Evolutionary conservation across 1,140 invertebrate genomes (phyloP), one percentile per base, ranked within the genome.

Genomic region (Ectropis grisescens): DNA sequence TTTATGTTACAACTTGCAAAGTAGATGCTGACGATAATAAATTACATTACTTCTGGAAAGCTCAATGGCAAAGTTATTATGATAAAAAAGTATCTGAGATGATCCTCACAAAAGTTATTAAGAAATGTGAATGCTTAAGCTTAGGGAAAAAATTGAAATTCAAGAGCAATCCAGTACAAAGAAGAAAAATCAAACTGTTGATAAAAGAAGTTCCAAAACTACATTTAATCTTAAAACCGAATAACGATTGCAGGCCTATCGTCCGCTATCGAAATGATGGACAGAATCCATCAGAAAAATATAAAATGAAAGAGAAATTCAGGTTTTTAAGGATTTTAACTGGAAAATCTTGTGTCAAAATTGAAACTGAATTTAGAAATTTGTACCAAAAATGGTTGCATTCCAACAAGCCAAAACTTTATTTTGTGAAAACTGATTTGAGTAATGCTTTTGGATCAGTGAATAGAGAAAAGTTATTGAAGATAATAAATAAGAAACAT

Each of bases 401-500:
- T 11, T 24, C 41, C 3, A 58, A 66, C 29, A 61, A 65, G 37
- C 82, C 82, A 14, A 68, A 65, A 43, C 46, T 83, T 11, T 83
- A 81, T 60, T 82, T 82, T 58, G 53, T 82, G 2, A 82, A 82
- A 64, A 65, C 68, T 13, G 82, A 83, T 52, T 44, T 83, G 1
- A 67, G 56, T 27, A 75, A 83, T 64, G 82, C 82, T 22, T 83
- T 83, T 67, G 82, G 82, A 6, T 75, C 61, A 1, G 70, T 83
- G 12, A 60, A 79, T 41, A 79, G 48, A 45, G 39, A 48, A 7
- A 57, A 55, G 16, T 50, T 83, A 27, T 37, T 66, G 16, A 70
- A 46, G 45, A 69, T 82, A 34, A 19, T 82, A 19, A 30, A 34
- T 38, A 56, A 74, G 26, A 66, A 38, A 15, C 49, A 78, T 60